Evolutionary conservation across 1,140 invertebrate species (phyloP).

Genomic region (Nixonia krombeini): DNA sequence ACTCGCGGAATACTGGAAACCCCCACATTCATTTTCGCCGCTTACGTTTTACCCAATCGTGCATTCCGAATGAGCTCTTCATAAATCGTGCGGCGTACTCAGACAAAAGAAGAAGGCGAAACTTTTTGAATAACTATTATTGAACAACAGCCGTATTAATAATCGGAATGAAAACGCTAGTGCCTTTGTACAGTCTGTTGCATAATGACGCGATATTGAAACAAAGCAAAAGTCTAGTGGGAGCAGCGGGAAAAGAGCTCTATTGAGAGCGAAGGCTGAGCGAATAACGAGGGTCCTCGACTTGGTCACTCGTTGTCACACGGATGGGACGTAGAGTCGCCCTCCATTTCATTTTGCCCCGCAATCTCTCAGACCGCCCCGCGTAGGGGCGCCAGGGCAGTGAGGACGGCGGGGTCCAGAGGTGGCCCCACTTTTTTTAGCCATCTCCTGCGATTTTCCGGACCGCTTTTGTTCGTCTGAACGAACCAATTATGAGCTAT

Average conservation of each 20-base stretch:
- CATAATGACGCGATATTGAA: conserved; percentile 19
- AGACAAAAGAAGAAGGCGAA: too few species aligned
- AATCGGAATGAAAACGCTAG: too few species aligned
- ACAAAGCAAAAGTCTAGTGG: conserved; percentile 14
- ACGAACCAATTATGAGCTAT: conserved; percentile 13
- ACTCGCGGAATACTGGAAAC: too few species aligned
- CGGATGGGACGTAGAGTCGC: conserved; percentile 24
- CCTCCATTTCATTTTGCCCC: conserved; percentile 54
- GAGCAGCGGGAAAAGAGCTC: conserved; percentile 14
- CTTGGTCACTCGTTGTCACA: conserved; percentile 39
- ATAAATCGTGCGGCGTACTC: too few species aligned
- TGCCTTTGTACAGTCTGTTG: too few species aligned
- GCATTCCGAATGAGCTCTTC: too few species aligned
- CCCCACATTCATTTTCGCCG: too few species aligned
- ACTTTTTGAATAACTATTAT: too few species aligned
- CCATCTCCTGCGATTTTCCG: conserved; percentile 9
- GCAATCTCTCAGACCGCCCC: conserved; percentile 46
- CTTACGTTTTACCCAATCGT: too few species aligned
- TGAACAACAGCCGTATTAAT: too few species aligned
- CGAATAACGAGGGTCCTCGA: conserved; percentile 19
- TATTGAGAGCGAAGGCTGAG: conserved; percentile 22
- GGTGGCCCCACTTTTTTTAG: conserved; percentile 29
- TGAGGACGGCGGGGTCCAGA: too few species aligned
- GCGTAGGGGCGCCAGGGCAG: too few species aligned
- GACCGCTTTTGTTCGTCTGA: conserved; percentile 22